Percentiles rank a stretch among this genome's conserved stretches.
phyloP scores from a whole-genome alignment of 2,113 vertebrate species.

The Sakesphorus luctuosus region DNA sequence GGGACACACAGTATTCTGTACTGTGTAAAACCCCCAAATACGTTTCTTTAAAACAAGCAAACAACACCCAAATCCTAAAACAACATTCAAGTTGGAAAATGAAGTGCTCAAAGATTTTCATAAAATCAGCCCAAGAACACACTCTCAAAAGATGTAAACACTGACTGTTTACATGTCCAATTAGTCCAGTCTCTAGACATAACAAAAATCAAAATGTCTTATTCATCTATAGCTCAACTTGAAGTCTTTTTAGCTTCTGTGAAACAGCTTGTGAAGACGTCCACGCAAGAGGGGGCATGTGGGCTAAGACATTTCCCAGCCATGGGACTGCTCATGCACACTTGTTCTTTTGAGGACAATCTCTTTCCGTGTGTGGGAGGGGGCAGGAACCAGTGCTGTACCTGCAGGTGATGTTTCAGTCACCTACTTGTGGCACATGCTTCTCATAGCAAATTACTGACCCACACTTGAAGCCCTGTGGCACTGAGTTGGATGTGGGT shows the following conservation, averaged over 20 bases:
- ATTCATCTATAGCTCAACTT: background rate
- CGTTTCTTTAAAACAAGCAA: background rate
- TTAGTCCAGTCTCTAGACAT: background rate
- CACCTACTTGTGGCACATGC: background rate
- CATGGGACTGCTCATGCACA: accelerated
- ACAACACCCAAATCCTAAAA: background rate
- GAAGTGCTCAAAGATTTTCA: background rate
- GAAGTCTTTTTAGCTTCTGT: background rate
- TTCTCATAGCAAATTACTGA: background rate
- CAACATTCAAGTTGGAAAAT: background rate
- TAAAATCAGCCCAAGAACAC: background rate
- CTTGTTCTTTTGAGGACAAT: accelerated
- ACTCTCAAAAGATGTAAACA: background rate
- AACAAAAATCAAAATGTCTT: background rate
- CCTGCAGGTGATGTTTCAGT: background rate
- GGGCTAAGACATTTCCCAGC: background rate
- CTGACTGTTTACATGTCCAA: background rate
- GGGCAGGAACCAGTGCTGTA: background rate
- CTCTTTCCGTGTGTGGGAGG: background rate
- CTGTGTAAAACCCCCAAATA: background rate
- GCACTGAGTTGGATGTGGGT: background rate
- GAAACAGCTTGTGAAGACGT: background rate
- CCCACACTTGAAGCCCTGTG: background rate
- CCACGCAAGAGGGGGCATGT: accelerated
- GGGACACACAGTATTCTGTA: background rate